Conservation (phyloP, 2,797 vertebrate species). For the Poeciliopsis gracilis region DNA sequence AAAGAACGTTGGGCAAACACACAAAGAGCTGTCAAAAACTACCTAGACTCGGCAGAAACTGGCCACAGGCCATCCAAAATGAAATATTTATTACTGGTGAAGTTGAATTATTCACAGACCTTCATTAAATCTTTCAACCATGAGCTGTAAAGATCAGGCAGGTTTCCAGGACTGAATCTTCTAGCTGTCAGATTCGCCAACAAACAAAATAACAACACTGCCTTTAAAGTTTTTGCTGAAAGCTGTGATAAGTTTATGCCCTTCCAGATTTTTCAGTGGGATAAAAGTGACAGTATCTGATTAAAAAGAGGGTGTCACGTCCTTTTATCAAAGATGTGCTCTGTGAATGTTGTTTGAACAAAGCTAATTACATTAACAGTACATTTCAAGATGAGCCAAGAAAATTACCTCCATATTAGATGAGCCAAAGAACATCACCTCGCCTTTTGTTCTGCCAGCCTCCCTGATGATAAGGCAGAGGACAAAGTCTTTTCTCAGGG, state of each 20-base stretch:
- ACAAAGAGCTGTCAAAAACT: conserved; percentile 46
- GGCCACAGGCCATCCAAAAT: conserved; percentile 43
- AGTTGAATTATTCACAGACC: conserved; percentile 67
- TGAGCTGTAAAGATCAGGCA: conserved; percentile 41
- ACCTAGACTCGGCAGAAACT: conserved; percentile 33
- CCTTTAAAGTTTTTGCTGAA: conserved; percentile 1
- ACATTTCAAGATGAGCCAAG: conserved; percentile 45
- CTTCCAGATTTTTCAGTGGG: background rate
- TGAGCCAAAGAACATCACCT: conserved; percentile 43
- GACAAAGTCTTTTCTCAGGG: conserved; percentile 65
- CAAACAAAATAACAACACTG: conserved; percentile 1
- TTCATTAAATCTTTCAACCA: conserved; percentile 54
- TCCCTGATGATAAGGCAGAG: conserved; percentile 56
- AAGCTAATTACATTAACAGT: conserved; percentile 54
- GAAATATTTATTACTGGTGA: conserved; percentile 50
- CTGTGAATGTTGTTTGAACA: conserved; percentile 47
- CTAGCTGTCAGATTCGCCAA: conserved; percentile 36
- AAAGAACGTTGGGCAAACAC: conserved; percentile 20
- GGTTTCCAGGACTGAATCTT: conserved; percentile 29
- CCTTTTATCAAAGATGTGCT: conserved; percentile 22
- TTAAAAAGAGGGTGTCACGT: conserved; percentile 44
- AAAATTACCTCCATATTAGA: conserved; percentile 27
- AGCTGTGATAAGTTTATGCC: conserved; percentile 12
- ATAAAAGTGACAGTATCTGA: conserved; percentile 60
- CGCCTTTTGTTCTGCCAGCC: conserved; percentile 48